Conservation (phyloP, 2,797 vertebrate species). For the Alosa sapidissima region DNA sequence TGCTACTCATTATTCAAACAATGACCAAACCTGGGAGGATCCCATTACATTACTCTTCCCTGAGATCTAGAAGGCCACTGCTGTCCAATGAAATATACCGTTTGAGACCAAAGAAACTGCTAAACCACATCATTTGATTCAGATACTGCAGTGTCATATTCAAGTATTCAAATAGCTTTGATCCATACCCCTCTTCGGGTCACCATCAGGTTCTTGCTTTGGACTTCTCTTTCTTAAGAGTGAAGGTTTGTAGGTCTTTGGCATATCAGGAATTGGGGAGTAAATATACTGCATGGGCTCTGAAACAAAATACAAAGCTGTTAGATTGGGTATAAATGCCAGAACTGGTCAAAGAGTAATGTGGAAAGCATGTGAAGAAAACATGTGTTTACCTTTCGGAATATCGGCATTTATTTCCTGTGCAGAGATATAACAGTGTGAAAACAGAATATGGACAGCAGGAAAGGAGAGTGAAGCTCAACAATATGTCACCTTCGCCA, state of each 20-base stretch:
- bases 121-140: neutral
- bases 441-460: constrained; percentile 50
- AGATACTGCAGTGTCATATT: neutral
- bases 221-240: constrained; percentile 63
- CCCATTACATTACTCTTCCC: neutral
- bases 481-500: constrained; percentile 17
- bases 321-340: neutral
- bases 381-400: constrained; percentile 76
- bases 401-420: constrained; percentile 84
- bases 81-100: neutral
- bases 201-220: constrained; percentile 57
- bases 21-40: neutral
- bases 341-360: neutral
- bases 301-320: constrained; percentile 62
- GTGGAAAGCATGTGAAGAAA: constrained; percentile 1
- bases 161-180: neutral
- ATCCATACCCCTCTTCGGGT: constrained; percentile 83
- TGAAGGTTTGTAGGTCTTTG: constrained; percentile 71
- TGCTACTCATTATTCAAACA: neutral
- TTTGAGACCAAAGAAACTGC: neutral
- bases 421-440: constrained; percentile 67
- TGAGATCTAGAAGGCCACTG: neutral
- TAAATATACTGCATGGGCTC: constrained; percentile 75
- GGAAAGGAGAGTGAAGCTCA: constrained; percentile 30
- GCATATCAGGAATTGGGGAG: constrained; percentile 77